Evolutionary conservation across 1,140 invertebrate genomes (phyloP).

Genomic region (Heliconius eleuchia): DNA sequence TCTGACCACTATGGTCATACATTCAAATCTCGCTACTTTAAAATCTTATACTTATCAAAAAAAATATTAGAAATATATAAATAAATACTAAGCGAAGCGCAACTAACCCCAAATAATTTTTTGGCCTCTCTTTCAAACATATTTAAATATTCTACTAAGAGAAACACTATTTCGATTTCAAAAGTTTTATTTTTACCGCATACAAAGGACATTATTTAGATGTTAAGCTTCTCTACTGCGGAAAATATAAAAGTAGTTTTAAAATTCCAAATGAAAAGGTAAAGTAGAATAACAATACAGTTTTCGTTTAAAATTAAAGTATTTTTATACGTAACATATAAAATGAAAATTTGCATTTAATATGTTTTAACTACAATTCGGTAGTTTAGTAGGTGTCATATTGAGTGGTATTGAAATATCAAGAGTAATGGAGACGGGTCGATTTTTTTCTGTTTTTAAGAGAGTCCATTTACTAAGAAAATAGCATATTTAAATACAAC

Average conservation of each 20-base stretch:
- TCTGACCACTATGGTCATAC: too few relatives aligned
- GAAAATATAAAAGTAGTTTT: constrained; percentile 30
- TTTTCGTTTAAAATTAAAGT: constrained; percentile 11
- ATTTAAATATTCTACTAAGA: constrained; percentile 9
- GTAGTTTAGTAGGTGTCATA: neutral
- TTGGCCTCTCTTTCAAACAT: neutral
- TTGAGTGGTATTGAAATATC: neutral
- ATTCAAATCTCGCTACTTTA: too few relatives aligned
- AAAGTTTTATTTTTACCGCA: constrained; percentile 25
- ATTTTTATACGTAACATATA: neutral
- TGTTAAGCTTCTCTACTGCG: constrained; percentile 29
- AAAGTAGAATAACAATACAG: constrained; percentile 18
- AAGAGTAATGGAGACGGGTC: neutral
- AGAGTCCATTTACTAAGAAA: too few relatives aligned
- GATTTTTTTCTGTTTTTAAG: too few relatives aligned
- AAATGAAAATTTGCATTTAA: neutral
- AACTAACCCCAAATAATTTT: neutral
- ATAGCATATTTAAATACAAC: too few relatives aligned
- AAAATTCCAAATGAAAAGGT: constrained; percentile 29
- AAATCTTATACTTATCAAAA: too few relatives aligned
- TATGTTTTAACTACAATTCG: neutral
- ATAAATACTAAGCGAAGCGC: neutral
- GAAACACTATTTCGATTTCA: constrained; percentile 14
- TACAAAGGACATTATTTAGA: constrained; percentile 29
- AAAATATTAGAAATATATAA: too few relatives aligned